Evolutionary conservation across 2,797 vertebrate species (phyloP).

Genomic region (Onychomys torridus): DNA sequence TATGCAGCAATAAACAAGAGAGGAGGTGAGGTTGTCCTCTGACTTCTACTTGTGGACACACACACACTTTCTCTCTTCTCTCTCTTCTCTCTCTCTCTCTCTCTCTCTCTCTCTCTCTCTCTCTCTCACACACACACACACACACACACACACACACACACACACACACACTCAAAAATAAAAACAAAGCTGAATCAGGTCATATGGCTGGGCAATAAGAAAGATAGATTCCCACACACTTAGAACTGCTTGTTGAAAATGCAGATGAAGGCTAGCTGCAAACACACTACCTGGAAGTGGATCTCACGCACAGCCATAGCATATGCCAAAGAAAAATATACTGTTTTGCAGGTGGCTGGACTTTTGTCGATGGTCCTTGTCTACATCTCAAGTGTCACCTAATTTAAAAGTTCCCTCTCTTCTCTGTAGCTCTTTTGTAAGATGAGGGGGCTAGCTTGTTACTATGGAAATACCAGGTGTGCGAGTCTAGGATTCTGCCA

Average conservation of each 20-base stretch:
- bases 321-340: neutral
- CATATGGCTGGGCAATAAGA: neutral
- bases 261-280: neutral
- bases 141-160: no score
- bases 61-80: no score
- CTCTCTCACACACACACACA: no score
- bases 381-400: neutral
- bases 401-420: neutral
- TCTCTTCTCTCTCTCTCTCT: no score
- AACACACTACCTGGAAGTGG: neutral
- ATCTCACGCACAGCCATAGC: fast-evolving
- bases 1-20: no score
- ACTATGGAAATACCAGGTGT: neutral
- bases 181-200: neutral
- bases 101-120: no score
- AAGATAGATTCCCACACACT: neutral
- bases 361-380: neutral
- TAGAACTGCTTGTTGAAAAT: constrained; percentile 15
- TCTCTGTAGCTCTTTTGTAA: constrained; percentile 24
- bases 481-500: neutral
- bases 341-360: neutral
- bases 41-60: neutral
- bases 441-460: neutral
- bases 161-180: neutral
- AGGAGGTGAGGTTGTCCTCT: neutral